phyloP scores from a whole-genome alignment of 1,140 invertebrate species.

The Gonioctena quinquepunctata region DNA sequence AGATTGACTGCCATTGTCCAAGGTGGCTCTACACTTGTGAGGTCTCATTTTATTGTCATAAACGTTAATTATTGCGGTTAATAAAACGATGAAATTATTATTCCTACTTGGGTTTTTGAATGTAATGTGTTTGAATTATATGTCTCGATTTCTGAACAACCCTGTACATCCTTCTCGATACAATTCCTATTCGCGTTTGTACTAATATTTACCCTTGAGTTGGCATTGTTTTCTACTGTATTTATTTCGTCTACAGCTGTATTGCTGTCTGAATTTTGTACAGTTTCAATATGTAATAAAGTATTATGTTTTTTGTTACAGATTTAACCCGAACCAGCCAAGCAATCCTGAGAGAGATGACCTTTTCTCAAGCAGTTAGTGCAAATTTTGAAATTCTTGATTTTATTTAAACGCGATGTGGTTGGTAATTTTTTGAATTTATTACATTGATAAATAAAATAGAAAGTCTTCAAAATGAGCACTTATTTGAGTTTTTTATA shows the following conservation, averaged over 20 bases:
- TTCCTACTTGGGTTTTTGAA: too few relatives aligned
- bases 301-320: slow-evolving; percentile 10
- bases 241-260: neutral
- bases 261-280: slow-evolving; percentile 1
- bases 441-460: slow-evolving; percentile 17
- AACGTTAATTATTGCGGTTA: slow-evolving; percentile 15
- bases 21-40: slow-evolving; percentile 15
- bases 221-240: neutral
- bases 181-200: too few relatives aligned
- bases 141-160: too few relatives aligned
- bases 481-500: neutral
- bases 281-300: slow-evolving; percentile 5
- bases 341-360: slow-evolving; percentile 8
- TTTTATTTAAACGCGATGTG: neutral
- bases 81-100: too few relatives aligned
- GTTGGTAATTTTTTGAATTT: neutral
- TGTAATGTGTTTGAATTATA: too few relatives aligned
- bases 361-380: slow-evolving; percentile 12
- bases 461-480: neutral
- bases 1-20: slow-evolving; percentile 17
- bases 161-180: too few relatives aligned
- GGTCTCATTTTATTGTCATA: neutral
- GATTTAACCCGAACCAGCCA: neutral
- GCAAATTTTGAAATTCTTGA: slow-evolving; percentile 1
- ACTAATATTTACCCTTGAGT: too few relatives aligned